A percentile compares a stretch with the other conserved stretches of the same genome.
Conservation (phyloP, 2,113 vertebrate genomes). For the Lichenostomus cassidix region DNA sequence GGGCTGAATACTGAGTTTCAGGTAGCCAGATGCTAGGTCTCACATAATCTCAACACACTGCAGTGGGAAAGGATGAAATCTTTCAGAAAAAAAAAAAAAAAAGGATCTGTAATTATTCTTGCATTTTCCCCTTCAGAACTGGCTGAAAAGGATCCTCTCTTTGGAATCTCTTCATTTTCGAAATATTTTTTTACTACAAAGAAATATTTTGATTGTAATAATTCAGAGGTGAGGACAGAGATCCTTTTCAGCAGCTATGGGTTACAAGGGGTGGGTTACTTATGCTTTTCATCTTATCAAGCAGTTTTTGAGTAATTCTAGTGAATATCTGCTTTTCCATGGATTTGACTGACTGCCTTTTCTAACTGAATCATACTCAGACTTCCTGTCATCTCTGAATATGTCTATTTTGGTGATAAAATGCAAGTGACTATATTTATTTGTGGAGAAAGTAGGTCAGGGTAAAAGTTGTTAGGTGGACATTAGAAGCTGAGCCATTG, state of each 20-base stretch:
- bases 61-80: background rate
- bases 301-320: background rate
- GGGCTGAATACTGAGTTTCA: background rate
- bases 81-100: background rate
- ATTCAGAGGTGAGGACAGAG: background rate
- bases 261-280: background rate
- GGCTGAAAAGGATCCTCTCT: background rate
- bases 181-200: background rate
- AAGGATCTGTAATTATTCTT: background rate
- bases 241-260: background rate
- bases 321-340: background rate
- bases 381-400: slow-evolving; percentile 21
- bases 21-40: background rate
- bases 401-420: slow-evolving; percentile 2
- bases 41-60: background rate
- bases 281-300: background rate
- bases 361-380: slow-evolving; percentile 10
- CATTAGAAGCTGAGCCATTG: background rate
- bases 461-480: background rate
- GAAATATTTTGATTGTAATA: background rate
- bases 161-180: background rate
- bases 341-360: slow-evolving; percentile 9
- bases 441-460: slow-evolving; percentile 24
- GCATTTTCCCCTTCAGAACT: background rate
- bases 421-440: slow-evolving; percentile 22